Evolutionary conservation across 2,113 vertebrate species (phyloP), one percentile per base, ranked within the genome.

Genomic region (Psilopsiagon aurifrons): DNA sequence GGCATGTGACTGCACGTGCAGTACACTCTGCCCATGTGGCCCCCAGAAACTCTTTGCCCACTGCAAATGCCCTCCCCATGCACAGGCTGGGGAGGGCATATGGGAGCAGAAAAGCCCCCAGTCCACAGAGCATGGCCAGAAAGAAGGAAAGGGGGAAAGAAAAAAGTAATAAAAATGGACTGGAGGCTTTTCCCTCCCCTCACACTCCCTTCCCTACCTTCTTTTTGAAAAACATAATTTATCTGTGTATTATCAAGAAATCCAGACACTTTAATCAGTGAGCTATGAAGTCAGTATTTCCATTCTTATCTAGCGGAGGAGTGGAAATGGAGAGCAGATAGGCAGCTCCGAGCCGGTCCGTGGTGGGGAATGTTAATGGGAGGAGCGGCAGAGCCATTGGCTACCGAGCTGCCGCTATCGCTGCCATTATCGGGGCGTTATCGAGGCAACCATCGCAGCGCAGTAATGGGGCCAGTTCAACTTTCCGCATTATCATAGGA

Each of bases 221-320:
- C 98, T 98, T 98, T 98, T 98, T 98, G 97, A 98, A 99, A 99
- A 99, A 99, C 99, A 99, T 99, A 99, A 99, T 99, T 99, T 99
- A 99, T 99, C 99, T 99, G 99, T 98, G 99, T 99, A 99, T 99
- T 99, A 99, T 99, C 99, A 99, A 99, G 99, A 99, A 99, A 99
- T 99, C 99, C 99, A 99, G 99, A 99, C 99, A 99, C 99, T 99
- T 99, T 99, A 99, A 99, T 99, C 99, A 99, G 99, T 99, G 99
- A 99, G 99, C 99, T 99, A 99, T 99, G 99, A 99, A 99, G 99
- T 99, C 99, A 99, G 99, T 99, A 99, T 99, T 99, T 99, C 99
- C 99, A 99, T 99, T 98, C 99, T 99, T 99, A 99, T 99, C 99
- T 99, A 98, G 98, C 98, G 98, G 98, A 99, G 99, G 99, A 99